Conservation (phyloP, 2,888 invertebrate species). For the Ellobium chinense region DNA sequence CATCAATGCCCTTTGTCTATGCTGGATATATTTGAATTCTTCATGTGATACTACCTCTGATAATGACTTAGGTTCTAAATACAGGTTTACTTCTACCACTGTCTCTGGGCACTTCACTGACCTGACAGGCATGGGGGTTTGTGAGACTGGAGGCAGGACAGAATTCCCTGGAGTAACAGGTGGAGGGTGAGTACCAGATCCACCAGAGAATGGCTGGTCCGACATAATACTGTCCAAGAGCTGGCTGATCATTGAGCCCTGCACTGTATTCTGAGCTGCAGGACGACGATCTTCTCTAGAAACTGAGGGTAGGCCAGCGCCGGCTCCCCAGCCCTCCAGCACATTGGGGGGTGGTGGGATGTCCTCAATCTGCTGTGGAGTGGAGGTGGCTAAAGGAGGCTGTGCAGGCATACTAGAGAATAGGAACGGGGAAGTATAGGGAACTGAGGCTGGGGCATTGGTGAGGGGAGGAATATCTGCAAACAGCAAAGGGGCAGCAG, state of each 20-base stretch:
- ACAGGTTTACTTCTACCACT: too few species aligned
- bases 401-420: slow-evolving; percentile 9
- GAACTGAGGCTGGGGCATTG: slow-evolving; percentile 22
- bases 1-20: too few species aligned
- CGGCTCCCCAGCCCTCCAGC: neutral
- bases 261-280: neutral
- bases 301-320: neutral
- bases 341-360: neutral
- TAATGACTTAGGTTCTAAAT: too few species aligned
- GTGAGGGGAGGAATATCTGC: slow-evolving; percentile 39
- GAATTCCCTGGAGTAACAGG: slow-evolving; percentile 8
- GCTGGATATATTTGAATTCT: too few species aligned
- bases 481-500: slow-evolving; percentile 2
- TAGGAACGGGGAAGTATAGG: slow-evolving; percentile 25
- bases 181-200: neutral
- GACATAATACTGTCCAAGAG: slow-evolving; percentile 38
- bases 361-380: slow-evolving; percentile 41
- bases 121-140: slow-evolving; percentile 15
- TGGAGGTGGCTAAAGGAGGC: slow-evolving; percentile 28
- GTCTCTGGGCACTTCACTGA: too few species aligned
- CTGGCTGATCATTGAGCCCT: slow-evolving; percentile 42
- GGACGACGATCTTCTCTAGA: slow-evolving; percentile 14
- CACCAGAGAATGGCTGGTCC: slow-evolving; percentile 23
- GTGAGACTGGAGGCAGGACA: slow-evolving; percentile 30
- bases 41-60: too few species aligned